Evolutionary conservation across 64 coral and sea anemone species (phyloP), one percentile per base, ranked within the genome.

Genomic region (Montipora cactus): DNA sequence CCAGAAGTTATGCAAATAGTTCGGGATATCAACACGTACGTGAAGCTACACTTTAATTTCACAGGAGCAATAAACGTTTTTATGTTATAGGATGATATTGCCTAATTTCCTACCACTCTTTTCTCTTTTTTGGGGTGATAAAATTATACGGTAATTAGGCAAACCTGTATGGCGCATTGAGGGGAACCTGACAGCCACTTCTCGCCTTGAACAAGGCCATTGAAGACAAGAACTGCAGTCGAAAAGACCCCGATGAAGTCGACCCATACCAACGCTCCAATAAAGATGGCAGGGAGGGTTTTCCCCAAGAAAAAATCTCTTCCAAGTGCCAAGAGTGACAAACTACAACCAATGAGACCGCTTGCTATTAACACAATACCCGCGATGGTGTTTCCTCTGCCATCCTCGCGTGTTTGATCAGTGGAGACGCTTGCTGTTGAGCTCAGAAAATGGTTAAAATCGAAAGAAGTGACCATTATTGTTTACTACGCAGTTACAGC

Each of bases 171-270:
- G 8, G 66, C 48, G n/a, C 92, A 93, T 44, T 93, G 92, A 1
- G 92, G 92, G 4, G 51, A 80, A n/a, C 79, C 23, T 28, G 16
- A 20, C 12, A 93, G 80, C 92, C 92, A 93, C 13, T 87, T 83
- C 8, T 49, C 16, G 13, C 76, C 76, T 15, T 78, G 1, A 50
- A 93, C 75, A 71, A 88, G 10, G 4, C 92, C 92, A 51, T 80
- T 77, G 67, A 93, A 87, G 14, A 93, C 84, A 5, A 93, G 47
- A 70, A 87, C 66, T 70, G 74, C 20, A 0, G 92, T 93, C 10
- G 76, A 88, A 20, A 93, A 74, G 0, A 87, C 76, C 5, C 92
- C 92, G 57, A 87, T 81, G 51, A 93, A 93, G 48, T 93, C 92
- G 7, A 93, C 92, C 92, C 92, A 93, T 0, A 87, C 81, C 45